Evolutionary conservation across 2,888 invertebrate genomes (phyloP).

Genomic region (Magallana nippona): DNA sequence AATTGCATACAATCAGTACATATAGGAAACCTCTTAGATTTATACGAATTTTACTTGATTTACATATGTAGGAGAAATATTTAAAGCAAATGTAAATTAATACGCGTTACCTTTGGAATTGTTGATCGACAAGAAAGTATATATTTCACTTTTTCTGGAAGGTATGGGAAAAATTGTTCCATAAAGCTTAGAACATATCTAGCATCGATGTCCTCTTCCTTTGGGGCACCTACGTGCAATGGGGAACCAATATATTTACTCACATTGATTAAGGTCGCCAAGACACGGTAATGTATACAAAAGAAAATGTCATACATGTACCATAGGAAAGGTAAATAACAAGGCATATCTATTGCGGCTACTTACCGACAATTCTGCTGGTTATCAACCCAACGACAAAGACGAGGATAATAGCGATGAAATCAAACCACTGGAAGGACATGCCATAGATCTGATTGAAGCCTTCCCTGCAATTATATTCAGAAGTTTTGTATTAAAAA

Average conservation of each 20-base stretch:
- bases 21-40: too few species aligned
- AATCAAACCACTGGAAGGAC: slow-evolving; percentile 45
- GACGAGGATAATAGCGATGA: slow-evolving; percentile 31
- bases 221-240: slow-evolving; percentile 38
- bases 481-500: too few species aligned
- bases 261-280: too few species aligned
- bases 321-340: neutral
- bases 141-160: slow-evolving; percentile 36
- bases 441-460: slow-evolving; percentile 35
- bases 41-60: too few species aligned
- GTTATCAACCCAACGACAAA: slow-evolving; percentile 25
- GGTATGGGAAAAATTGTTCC: slow-evolving; percentile 42
- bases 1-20: too few species aligned
- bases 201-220: slow-evolving; percentile 12
- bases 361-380: slow-evolving; percentile 42
- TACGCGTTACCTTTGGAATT: slow-evolving; percentile 29
- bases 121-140: slow-evolving; percentile 34
- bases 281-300: too few species aligned
- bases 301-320: too few species aligned
- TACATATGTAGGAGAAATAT: too few species aligned
- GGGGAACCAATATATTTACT: neutral
- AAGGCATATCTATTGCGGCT: neutral
- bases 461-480: slow-evolving; percentile 35
- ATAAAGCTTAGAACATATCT: slow-evolving; percentile 38
- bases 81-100: too few species aligned